Conservation (phyloP, 1,140 invertebrate species). For the Hesperophylax magnus region DNA sequence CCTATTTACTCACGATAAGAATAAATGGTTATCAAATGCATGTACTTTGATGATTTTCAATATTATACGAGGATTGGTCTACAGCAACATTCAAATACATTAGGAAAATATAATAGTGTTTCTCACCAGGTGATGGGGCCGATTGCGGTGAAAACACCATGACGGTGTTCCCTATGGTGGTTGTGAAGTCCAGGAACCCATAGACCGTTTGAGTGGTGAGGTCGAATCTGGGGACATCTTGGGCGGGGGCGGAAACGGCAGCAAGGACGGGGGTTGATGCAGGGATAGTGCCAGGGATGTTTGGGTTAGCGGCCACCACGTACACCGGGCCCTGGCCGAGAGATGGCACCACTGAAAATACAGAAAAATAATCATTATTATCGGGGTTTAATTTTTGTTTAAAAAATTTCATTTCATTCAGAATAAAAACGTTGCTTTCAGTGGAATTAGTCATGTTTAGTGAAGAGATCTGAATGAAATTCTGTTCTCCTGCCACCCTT, state of each 20-base stretch:
- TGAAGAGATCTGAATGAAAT: no score
- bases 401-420: no score
- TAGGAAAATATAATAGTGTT: neutral
- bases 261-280: no score
- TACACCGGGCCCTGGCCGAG: constrained; percentile 50
- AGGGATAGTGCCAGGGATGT: constrained; percentile 39
- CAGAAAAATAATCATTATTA: constrained; percentile 6
- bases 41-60: no score
- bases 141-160: constrained; percentile 91
- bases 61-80: neutral
- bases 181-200: constrained; percentile 90
- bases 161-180: constrained; percentile 89
- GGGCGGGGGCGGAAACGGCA: constrained; percentile 38
- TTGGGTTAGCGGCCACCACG: constrained; percentile 44
- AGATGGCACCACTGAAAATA: constrained; percentile 46
- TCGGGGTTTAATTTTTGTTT: neutral
- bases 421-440: no score
- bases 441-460: no score
- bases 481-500: no score
- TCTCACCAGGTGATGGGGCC: constrained; percentile 72
- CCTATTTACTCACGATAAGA: no score
- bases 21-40: no score
- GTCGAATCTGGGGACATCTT: constrained; percentile 58
- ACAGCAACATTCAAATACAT: neutral
- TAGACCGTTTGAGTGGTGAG: constrained; percentile 87